A percentile compares a stretch with the other conserved stretches of the same genome.
Evolutionary conservation across 2,888 invertebrate genomes (phyloP).

Genomic region (Pharmacophagus antenor): DNA sequence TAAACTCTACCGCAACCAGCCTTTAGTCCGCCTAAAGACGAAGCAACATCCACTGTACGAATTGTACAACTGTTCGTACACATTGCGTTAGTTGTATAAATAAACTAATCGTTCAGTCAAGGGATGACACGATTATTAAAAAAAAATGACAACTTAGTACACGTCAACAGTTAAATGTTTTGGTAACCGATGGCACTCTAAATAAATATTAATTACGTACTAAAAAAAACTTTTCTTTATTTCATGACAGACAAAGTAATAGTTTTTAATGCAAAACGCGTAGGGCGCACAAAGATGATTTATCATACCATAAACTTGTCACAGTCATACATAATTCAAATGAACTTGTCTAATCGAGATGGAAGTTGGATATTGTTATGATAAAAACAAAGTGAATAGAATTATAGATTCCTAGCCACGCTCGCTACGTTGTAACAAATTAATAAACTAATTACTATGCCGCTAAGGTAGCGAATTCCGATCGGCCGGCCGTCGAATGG

Average conservation of each 20-base stretch:
- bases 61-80: too few relatives aligned
- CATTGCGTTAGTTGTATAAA: too few relatives aligned
- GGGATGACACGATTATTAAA: too few relatives aligned
- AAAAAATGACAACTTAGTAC: too few relatives aligned
- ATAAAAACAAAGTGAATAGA: slow-evolving; percentile 21
- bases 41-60: too few relatives aligned
- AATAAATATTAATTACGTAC: too few relatives aligned
- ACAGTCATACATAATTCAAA: slow-evolving; percentile 17
- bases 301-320: neutral
- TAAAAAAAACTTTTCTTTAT: slow-evolving; percentile 1
- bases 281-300: neutral
- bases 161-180: too few relatives aligned
- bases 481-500: slow-evolving; percentile 17
- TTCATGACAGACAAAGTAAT: slow-evolving; percentile 5
- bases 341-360: slow-evolving; percentile 13
- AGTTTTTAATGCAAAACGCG: neutral
- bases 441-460: slow-evolving; percentile 30
- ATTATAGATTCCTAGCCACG: slow-evolving; percentile 21
- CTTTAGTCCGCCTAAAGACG: too few relatives aligned
- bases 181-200: too few relatives aligned
- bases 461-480: slow-evolving; percentile 16
- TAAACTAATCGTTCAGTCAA: too few relatives aligned
- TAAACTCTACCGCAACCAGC: too few relatives aligned
- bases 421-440: slow-evolving; percentile 24
- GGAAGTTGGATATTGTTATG: neutral